These are phyloP conservation scores for Symphodus melops DNA, from an alignment of 2,113 vertebrate genomes.

Conservation along the genomic window DNA sequence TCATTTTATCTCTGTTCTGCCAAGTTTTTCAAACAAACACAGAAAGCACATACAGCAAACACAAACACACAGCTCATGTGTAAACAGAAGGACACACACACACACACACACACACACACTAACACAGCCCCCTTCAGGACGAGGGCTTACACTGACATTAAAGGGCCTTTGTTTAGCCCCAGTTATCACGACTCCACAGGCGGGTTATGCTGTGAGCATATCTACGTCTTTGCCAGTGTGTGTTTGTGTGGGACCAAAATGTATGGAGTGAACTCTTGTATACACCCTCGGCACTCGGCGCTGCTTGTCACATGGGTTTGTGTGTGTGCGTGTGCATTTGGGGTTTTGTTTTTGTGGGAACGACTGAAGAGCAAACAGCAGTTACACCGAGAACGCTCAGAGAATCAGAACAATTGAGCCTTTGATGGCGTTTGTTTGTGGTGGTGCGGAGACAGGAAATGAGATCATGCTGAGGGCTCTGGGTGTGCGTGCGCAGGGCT, in stretches of 20 bases:
- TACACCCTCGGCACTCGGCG: slow-evolving; percentile 39
- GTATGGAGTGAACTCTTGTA: slow-evolving; percentile 62
- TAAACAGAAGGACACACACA: slow-evolving; percentile 32
- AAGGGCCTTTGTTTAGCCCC: slow-evolving; percentile 79
- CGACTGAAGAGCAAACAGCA: slow-evolving; percentile 57
- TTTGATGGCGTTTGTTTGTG: slow-evolving; percentile 69
- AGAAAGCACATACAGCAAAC: slow-evolving; percentile 16
- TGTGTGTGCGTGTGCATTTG: slow-evolving; percentile 4
- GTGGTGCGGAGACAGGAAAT: slow-evolving; percentile 75
- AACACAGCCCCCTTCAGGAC: slow-evolving; percentile 71
- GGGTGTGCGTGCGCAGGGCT: slow-evolving; percentile 57
- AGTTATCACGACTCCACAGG: slow-evolving; percentile 80
- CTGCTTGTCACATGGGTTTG: slow-evolving; percentile 37
- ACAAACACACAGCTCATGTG: slow-evolving; percentile 37
- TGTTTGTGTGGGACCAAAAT: slow-evolving; percentile 40
- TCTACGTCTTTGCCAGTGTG: slow-evolving; percentile 36
- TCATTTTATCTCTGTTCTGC: slow-evolving; percentile 14
- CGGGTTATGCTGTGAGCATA: slow-evolving; percentile 63
- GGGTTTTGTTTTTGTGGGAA: slow-evolving; percentile 46
- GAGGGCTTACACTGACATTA: slow-evolving; percentile 81
- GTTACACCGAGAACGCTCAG: slow-evolving; percentile 55
- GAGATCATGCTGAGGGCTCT: slow-evolving; percentile 73
- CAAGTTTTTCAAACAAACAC: slow-evolving; percentile 26
- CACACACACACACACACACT: slow-evolving; percentile 3
- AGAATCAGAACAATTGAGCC: slow-evolving; percentile 71